Percentiles rank a stretch among this genome's conserved stretches.
phyloP scores from a whole-genome alignment of 2,888 invertebrate species.

The Andricus quercusramuli region DNA sequence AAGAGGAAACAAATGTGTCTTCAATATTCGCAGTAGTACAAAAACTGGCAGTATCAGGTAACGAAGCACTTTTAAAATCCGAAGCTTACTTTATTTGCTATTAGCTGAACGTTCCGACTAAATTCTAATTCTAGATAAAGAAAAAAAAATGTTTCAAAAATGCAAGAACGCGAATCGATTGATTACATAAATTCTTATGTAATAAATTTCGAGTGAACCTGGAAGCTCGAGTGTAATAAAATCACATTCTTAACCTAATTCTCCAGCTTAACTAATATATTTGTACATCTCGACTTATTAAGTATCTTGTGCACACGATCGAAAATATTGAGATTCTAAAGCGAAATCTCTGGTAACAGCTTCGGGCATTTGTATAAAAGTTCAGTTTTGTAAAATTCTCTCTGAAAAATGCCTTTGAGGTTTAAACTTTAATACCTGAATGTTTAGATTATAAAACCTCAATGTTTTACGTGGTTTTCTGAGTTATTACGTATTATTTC shows the following conservation, averaged over 20 bases:
- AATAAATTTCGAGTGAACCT: background rate
- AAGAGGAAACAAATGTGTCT: slow-evolving; percentile 24
- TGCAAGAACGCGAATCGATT: slow-evolving; percentile 2
- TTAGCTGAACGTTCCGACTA: background rate
- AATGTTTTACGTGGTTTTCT: background rate
- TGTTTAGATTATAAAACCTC: background rate
- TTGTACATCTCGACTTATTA: slow-evolving; percentile 33
- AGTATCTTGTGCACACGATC: slow-evolving; percentile 23
- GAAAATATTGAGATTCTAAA: slow-evolving; percentile 16
- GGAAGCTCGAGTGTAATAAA: slow-evolving; percentile 17
- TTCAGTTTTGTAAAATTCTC: background rate
- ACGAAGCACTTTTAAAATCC: slow-evolving; percentile 16
- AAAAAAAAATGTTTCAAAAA: background rate
- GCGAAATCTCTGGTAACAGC: slow-evolving; percentile 35
- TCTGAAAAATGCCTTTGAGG: background rate
- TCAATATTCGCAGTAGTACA: slow-evolving; percentile 18
- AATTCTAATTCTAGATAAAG: slow-evolving; percentile 10
- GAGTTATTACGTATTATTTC: background rate
- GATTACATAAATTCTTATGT: background rate
- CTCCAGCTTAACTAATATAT: slow-evolving; percentile 21
- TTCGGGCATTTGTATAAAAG: slow-evolving; percentile 3
- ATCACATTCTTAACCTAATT: slow-evolving; percentile 19
- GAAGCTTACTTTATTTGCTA: background rate
- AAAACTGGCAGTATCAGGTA: slow-evolving; percentile 15
- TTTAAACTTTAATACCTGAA: background rate